These are phyloP conservation scores for Typhlomys cinereus DNA, from an alignment of 2,113 vertebrate genomes.

Conservation along the genomic window DNA sequence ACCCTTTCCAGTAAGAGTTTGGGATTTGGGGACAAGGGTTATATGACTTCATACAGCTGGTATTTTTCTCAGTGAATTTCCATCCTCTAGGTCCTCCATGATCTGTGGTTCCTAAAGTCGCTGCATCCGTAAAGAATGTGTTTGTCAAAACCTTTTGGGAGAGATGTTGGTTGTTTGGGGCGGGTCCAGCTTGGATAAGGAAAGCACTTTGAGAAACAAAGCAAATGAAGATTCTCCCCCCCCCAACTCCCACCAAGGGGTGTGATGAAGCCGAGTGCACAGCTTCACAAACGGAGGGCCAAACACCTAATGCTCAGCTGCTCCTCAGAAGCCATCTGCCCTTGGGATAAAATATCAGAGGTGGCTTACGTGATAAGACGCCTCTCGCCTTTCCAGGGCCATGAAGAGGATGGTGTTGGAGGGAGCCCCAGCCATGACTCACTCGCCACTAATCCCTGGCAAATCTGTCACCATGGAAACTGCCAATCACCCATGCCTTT, in stretches of 20 bases:
- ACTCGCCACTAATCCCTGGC: conserved; percentile 81
- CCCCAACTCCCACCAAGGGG: neutral
- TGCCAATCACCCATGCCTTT: conserved; percentile 82
- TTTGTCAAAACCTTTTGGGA: neutral
- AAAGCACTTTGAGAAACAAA: conserved; percentile 27
- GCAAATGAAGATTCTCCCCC: neutral
- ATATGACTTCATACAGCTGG: conserved; percentile 50
- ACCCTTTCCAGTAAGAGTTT: conserved; percentile 57
- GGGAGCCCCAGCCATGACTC: conserved; percentile 71
- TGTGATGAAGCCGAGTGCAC: neutral
- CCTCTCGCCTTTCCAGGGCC: conserved; percentile 17
- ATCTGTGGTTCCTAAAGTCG: neutral
- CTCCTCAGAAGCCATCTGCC: neutral
- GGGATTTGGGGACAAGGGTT: conserved; percentile 59
- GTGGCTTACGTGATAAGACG: conserved; percentile 8
- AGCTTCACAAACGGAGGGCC: neutral
- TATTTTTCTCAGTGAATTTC: conserved; percentile 66
- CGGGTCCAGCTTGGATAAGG: neutral
- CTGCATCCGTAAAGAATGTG: neutral
- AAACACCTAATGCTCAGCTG: neutral
- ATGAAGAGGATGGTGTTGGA: conserved; percentile 54
- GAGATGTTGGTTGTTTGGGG: conserved; percentile 1
- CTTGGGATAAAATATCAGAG: conserved; percentile 18
- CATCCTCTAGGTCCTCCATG: conserved; percentile 19
- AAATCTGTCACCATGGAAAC: conserved; percentile 84